These are phyloP conservation scores for Maylandia zebra DNA, from an alignment of 2,113 vertebrate species.

Conservation along the genomic window DNA sequence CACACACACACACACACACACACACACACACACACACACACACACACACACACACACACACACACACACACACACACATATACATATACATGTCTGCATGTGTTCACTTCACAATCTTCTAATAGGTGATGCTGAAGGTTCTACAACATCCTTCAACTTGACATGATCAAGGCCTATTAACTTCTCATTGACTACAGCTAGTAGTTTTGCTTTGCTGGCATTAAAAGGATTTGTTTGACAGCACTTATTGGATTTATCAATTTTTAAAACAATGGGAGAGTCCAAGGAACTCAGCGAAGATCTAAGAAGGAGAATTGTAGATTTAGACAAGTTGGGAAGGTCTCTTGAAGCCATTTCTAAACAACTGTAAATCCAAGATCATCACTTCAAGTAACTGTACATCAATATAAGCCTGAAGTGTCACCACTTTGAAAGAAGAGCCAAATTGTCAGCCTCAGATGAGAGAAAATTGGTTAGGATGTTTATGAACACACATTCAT, in stretches of 20 bases:
- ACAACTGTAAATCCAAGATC: background rate
- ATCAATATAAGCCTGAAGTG: background rate
- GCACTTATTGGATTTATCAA: background rate
- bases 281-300: background rate
- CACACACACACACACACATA: background rate
- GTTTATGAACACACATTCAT: background rate
- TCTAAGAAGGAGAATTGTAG: background rate
- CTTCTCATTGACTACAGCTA: background rate
- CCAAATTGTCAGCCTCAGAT: background rate
- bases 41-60: background rate
- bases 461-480: background rate
- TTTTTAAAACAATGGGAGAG: background rate
- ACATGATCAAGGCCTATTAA: background rate
- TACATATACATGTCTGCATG: background rate
- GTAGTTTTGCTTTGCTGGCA: background rate
- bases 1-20: background rate
- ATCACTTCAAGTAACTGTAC: background rate
- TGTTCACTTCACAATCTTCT: background rate
- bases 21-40: background rate
- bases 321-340: background rate
- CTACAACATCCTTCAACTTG: background rate
- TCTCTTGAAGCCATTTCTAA: background rate
- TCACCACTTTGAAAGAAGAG: background rate
- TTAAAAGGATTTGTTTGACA: background rate
- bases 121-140: background rate